Evolutionary conservation across 2,797 vertebrate species (phyloP).

Genomic region (Neomorphus geoffroyi): DNA sequence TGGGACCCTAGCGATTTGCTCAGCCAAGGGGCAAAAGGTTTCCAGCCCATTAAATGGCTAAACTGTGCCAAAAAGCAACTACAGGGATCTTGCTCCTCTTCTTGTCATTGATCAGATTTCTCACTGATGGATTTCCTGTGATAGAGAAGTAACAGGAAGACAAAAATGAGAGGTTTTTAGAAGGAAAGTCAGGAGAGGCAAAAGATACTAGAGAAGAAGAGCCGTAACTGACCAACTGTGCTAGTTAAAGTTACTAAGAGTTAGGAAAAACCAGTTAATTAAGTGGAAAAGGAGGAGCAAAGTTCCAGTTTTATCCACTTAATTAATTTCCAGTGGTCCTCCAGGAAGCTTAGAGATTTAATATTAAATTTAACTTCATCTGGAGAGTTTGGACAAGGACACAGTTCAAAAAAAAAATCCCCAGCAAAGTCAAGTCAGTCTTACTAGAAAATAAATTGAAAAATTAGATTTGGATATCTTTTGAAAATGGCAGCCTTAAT

Average conservation of each 20-base stretch:
- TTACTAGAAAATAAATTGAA: not conserved
- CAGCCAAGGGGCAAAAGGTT: not conserved
- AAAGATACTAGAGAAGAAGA: not conserved
- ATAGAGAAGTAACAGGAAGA: not conserved
- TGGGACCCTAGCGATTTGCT: not conserved
- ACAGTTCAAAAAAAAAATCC: not conserved
- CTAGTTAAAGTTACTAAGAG: not conserved
- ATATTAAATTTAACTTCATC: not conserved
- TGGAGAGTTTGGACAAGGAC: not conserved
- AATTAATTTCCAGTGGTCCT: not conserved
- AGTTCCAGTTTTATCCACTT: not conserved
- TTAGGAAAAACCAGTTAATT: not conserved
- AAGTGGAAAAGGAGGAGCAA: not conserved
- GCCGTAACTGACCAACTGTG: not conserved
- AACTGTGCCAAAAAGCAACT: not conserved
- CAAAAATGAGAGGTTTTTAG: not conserved
- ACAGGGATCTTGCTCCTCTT: not conserved
- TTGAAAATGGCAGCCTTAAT: not conserved
- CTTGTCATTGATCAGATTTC: not conserved
- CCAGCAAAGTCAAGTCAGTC: not conserved
- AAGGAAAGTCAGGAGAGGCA: not conserved
- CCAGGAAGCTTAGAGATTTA: not conserved
- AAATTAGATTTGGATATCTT: not conserved
- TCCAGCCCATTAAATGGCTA: not conserved
- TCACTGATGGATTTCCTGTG: not conserved